Evolutionary conservation across 2,888 invertebrate genomes (phyloP), one percentile per base, ranked within the genome.

Genomic region (Lycocerus yunnanus): DNA sequence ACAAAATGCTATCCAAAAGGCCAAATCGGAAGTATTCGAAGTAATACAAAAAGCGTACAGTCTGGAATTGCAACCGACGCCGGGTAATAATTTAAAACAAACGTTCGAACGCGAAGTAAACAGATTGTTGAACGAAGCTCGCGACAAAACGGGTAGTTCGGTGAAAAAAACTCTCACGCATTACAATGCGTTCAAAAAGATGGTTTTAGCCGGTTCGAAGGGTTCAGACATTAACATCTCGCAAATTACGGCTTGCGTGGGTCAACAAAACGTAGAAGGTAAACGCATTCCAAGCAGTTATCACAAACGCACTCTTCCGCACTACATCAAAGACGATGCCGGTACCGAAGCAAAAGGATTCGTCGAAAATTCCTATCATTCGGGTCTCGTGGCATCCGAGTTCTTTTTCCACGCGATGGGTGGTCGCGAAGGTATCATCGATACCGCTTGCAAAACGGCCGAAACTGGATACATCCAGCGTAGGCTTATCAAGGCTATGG

Each of bases 401-500:
- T 99, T 99, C 87, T 99, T 96, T 89, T 99, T 99, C 88, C 99
- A 99, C 91, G 99, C 99, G 84, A 99, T 99, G 99, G 99, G 99
- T 87, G 99, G n/a, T n/a, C n/a, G n/a, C n/a, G n/a, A n/a, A n/a
- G n/a, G n/a, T n/a, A n/a, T n/a, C n/a, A n/a, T n/a, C n/a, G n/a
- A n/a, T n/a, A n/a, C n/a, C n/a, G n/a, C n/a, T n/a, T n/a, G n/a
- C n/a, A n/a, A n/a, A n/a, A 99, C 99, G 73, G 99, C 99, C 43
- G 99, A 99, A 91, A 99, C 99, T 83, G 99, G 97, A 82, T 99
- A 99, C 85, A 99, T 99, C 85, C 99, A 99, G 89, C 95, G 99
- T 88, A 97, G 99, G 92, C 89, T 99, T 80, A 99, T 99, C 89
- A 99, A 95, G 89, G 99, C 99, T 92, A 99, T 99, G 99, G 99